phyloP scores from a whole-genome alignment of 2,797 vertebrate genomes.

The Hapalemur alaotrensis region DNA sequence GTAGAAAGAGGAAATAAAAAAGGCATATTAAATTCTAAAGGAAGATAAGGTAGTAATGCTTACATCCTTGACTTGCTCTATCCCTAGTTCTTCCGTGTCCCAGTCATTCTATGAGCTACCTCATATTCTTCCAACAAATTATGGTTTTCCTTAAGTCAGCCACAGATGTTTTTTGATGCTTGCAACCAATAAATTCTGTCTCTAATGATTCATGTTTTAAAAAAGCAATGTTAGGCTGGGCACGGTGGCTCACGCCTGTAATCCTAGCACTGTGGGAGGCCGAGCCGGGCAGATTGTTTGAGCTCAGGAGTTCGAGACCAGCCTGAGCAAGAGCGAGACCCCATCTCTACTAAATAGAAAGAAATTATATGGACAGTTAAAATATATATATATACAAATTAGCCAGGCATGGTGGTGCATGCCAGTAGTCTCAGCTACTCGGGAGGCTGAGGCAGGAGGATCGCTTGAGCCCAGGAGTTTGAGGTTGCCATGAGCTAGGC shows the following conservation, averaged over 20 bases:
- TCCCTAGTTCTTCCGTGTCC: not conserved
- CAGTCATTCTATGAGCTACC: not conserved
- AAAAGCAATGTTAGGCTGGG: not conserved
- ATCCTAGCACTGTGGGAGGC: too few relatives aligned
- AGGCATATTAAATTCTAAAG: not conserved
- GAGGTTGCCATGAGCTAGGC: not conserved
- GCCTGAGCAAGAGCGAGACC: too few relatives aligned
- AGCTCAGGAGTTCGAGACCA: too few relatives aligned
- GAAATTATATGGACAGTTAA: too few relatives aligned
- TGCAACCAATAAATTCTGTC: not conserved
- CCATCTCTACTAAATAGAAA: too few relatives aligned
- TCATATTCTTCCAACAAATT: not conserved
- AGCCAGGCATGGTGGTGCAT: too few relatives aligned
- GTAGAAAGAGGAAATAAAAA: not conserved
- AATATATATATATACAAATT: too few relatives aligned
- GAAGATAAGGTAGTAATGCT: not conserved
- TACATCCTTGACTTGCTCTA: not conserved
- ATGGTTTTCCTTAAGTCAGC: not conserved
- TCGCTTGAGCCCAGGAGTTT: not conserved
- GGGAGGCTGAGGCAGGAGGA: not conserved
- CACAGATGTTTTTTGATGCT: not conserved
- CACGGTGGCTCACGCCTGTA: too few relatives aligned
- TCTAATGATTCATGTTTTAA: not conserved
- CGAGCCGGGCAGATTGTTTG: accelerated
- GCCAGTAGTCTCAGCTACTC: not conserved